A percentile compares a stretch with the other conserved stretches of the same genome.
Evolutionary conservation across 2,888 invertebrate genomes (phyloP).

Genomic region (Operophtera brumata): DNA sequence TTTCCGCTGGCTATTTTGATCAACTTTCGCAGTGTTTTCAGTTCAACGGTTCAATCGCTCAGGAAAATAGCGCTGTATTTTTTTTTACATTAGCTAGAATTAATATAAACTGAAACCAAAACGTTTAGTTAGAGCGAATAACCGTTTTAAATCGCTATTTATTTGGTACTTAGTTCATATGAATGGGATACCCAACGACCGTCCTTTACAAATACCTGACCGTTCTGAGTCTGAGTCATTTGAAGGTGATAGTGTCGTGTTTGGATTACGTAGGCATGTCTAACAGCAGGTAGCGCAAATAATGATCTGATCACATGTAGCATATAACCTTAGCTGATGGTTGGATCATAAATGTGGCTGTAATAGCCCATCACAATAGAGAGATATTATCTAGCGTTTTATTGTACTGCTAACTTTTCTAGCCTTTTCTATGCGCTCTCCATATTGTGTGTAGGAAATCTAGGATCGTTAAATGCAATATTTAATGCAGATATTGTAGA

Average conservation of each 20-base stretch:
- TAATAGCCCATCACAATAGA: conserved; percentile 6
- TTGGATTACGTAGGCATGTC: neutral
- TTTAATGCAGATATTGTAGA: neutral
- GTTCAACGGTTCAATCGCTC: no score
- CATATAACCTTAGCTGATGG: conserved; percentile 4
- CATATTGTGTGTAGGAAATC: no score
- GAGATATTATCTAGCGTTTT: conserved; percentile 26
- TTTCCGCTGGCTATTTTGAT: no score
- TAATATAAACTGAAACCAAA: no score
- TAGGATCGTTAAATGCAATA: neutral
- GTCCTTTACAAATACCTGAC: neutral
- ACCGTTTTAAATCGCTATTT: no score
- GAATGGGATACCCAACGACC: neutral
- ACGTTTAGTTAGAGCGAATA: no score
- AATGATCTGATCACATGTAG: conserved; percentile 4
- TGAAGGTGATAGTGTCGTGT: neutral
- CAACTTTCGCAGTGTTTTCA: no score
- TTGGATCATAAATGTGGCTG: conserved; percentile 13
- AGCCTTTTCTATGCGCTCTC: neutral
- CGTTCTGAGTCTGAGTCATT: conserved; percentile 2
- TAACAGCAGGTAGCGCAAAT: conserved; percentile 4
- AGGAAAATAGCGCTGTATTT: no score
- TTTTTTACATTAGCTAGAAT: no score
- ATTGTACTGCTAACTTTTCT: conserved; percentile 9
- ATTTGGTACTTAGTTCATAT: no score